Percentiles rank a stretch among this genome's conserved stretches.
Conservation (phyloP, 1,140 invertebrate species). For the Panonychus citri region DNA sequence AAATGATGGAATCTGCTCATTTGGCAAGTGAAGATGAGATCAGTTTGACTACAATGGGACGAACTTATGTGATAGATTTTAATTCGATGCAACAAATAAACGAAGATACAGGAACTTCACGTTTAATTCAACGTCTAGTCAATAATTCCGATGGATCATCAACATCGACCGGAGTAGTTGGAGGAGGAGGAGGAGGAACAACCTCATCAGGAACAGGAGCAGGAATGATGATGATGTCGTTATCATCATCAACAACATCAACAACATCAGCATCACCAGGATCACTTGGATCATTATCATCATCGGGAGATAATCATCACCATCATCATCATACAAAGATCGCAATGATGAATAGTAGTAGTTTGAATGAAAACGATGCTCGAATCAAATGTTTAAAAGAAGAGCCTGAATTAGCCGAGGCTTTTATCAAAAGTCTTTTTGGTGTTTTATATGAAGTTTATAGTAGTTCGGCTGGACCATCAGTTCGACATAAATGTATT, state of each 20-base stretch:
- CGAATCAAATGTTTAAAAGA: conserved; percentile 37
- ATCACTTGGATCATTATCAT: too few relatives aligned
- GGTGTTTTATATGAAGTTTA: conserved; percentile 79
- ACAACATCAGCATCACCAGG: too few relatives aligned
- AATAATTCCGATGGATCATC: conserved; percentile 6
- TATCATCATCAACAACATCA: too few relatives aligned
- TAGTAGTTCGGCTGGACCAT: conserved; percentile 86
- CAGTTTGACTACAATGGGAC: conserved; percentile 61
- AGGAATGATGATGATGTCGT: too few relatives aligned
- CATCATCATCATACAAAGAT: neutral
- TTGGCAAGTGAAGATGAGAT: conserved; percentile 83
- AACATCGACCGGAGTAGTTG: too few relatives aligned
- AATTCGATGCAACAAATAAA: conserved; percentile 95
- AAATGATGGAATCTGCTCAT: conserved; percentile 69
- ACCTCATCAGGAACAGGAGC: neutral
- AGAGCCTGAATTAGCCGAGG: conserved; percentile 41
- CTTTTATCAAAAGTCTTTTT: conserved; percentile 68
- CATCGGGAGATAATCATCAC: neutral
- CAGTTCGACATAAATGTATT: conserved; percentile 82
- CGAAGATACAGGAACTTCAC: conserved; percentile 78
- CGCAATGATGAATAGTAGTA: too few relatives aligned
- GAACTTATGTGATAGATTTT: conserved; percentile 85
- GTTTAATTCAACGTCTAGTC: conserved; percentile 52
- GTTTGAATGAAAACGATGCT: conserved; percentile 25
- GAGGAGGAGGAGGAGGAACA: too few relatives aligned